Base-by-base conservation (phyloP, 2,113 vertebrate species). In the human (Homo sapiens) region DNA sequence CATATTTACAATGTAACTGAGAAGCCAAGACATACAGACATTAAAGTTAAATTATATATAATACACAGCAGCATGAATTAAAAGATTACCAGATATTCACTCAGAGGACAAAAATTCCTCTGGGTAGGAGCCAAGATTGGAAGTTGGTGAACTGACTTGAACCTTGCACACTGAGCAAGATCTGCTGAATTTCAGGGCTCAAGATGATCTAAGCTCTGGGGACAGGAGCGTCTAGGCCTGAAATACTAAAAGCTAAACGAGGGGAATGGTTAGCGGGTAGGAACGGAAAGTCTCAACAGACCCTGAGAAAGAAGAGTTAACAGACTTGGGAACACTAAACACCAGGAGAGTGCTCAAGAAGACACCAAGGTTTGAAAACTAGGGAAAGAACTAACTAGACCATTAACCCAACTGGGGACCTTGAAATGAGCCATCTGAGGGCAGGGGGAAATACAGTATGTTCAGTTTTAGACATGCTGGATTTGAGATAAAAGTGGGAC, bases 11-110 rank as follows among this genome's bases (percentile, higher is more conserved):
- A 95, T 55, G 6, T 68, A 96, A 45, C 23, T 78, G n/a, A 73
- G 22, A 55, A 59, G 6, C 25, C n/a, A 83, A 73, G 86, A 82
- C 43, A 72, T 25, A 59, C 18, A 84, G 8, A 59, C 11, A 18
- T 81, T 95, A 72, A 78, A 90, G 45, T 89, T 91, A 87, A 73
- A 83, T 89, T 80, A 81, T 30, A 78, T 70, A 72, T 40, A 78
- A 68, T 85, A 73, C 23, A 35, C 23, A 79, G 45, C 52, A 81
- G 57, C 66, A 35, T 8, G 66, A 89, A 91, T 85, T 89, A 82
- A 59, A 57, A 70, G 64, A 86, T 82, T 48, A n/a, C 20, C 45
- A 72, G 6, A 43, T 38, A 72, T 75, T 94, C 23, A 40, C 86
- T 84, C 43, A 38, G 12, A 78, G 40, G 14, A 57, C 78, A 96